A percentile compares a stretch with the other conserved stretches of the same genome.
These are phyloP conservation scores for Vanessa atalanta DNA, from an alignment of 1,140 invertebrate genomes.

Conservation along the genomic window DNA sequence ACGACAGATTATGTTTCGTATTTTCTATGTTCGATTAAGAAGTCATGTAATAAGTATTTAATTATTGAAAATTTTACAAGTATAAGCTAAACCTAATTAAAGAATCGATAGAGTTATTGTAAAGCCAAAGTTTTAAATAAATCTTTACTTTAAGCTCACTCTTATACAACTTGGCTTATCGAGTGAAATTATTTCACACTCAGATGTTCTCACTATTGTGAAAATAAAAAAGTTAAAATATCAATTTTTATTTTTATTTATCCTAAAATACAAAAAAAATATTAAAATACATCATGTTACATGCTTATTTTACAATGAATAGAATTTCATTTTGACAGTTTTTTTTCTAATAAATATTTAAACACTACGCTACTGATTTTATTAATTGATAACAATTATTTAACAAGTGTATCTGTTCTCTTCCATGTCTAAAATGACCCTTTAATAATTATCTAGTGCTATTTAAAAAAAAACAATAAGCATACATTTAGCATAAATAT, in stretches of 20 bases:
- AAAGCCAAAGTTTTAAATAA: constrained; percentile 7
- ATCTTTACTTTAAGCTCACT: constrained; percentile 11
- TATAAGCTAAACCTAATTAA: neutral
- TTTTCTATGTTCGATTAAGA: no score
- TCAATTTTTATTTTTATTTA: constrained; percentile 30
- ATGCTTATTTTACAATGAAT: no score
- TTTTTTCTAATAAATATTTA: constrained; percentile 13
- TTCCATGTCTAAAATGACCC: neutral
- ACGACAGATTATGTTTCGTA: no score
- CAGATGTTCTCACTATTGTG: constrained; percentile 57
- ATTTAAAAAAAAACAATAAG: neutral
- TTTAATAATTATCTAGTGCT: neutral
- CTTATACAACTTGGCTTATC: constrained; percentile 11
- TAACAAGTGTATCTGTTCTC: no score
- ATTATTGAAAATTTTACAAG: neutral
- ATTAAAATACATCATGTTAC: no score
- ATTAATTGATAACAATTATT: no score
- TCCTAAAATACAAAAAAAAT: neutral
- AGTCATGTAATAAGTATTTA: no score
- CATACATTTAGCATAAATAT: neutral
- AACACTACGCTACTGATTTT: neutral
- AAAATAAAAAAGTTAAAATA: constrained; percentile 56
- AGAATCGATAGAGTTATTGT: neutral
- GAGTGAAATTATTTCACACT: constrained; percentile 8
- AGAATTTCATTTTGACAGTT: no score